Conservation (phyloP, 1,140 invertebrate species). For the Drosophila truncata region DNA sequence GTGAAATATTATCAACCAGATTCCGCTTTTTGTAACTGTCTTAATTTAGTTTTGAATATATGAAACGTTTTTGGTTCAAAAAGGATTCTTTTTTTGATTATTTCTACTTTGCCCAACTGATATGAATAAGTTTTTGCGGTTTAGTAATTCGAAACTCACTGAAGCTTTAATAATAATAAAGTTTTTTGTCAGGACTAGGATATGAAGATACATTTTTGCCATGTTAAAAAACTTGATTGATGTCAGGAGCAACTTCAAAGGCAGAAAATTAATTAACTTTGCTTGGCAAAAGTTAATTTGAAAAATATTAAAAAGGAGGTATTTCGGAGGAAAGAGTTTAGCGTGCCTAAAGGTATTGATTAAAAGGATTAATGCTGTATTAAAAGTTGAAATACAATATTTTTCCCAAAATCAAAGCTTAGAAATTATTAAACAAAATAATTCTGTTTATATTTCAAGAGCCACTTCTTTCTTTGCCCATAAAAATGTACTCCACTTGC, state of each 20-base stretch:
- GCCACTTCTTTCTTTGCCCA: not conserved
- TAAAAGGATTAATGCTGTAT: no score
- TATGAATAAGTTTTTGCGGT: constrained; percentile 17
- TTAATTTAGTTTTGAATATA: constrained; percentile 21
- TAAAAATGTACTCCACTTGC: not conserved
- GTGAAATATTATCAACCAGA: constrained; percentile 9
- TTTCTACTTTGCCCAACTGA: not conserved
- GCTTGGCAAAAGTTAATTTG: not conserved
- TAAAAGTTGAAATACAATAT: not conserved
- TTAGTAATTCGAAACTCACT: constrained; percentile 4
- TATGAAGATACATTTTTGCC: not conserved
- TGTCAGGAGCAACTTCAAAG: not conserved
- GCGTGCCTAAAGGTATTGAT: no score
- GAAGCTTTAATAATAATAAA: not conserved
- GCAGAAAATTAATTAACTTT: not conserved
- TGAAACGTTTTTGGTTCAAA: not conserved
- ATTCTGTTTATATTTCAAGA: not conserved
- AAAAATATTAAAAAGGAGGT: no score
- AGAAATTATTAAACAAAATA: not conserved
- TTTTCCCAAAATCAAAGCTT: not conserved
- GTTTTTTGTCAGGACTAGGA: not conserved
- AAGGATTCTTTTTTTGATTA: not conserved
- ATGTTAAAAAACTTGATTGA: constrained; percentile 5
- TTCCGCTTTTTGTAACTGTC: constrained; percentile 6
- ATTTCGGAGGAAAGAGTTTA: no score